Evolutionary conservation across 1,140 invertebrate species (phyloP).

Genomic region (Globodera rostochiensis): DNA sequence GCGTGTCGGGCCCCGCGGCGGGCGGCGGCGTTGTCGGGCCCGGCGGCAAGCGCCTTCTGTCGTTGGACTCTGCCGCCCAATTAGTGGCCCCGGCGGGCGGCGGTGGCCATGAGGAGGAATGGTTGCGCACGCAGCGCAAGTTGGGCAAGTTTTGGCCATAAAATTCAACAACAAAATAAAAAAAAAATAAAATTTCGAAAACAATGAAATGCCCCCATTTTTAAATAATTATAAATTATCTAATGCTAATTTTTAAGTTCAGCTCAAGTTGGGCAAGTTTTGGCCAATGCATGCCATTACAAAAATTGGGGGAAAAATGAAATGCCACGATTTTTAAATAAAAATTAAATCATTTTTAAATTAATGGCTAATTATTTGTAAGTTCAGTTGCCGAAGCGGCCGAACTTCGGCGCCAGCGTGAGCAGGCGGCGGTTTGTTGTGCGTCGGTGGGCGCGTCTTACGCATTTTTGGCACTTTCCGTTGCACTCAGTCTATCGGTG

Average conservation of each 20-base stretch:
- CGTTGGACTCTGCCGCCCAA: conserved; percentile 11
- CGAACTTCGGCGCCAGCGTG: conserved; percentile 12
- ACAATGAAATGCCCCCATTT: too few relatives aligned
- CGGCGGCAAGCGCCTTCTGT: conserved; percentile 15
- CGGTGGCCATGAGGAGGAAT: neutral
- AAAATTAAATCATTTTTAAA: too few relatives aligned
- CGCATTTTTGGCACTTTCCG: conserved; percentile 20
- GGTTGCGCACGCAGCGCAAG: conserved; percentile 6
- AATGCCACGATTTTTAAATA: too few relatives aligned
- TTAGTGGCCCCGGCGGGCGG: neutral
- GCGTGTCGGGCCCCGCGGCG: neutral
- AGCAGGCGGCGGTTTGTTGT: conserved; percentile 6
- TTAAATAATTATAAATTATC: too few relatives aligned
- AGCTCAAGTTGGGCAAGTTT: too few relatives aligned
- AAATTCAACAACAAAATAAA: neutral
- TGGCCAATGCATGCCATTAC: too few relatives aligned
- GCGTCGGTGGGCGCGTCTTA: conserved; percentile 15
- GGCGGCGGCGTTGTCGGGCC: neutral
- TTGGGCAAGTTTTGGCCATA: conserved; percentile 16
- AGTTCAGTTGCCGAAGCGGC: conserved; percentile 14
- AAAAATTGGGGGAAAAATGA: too few relatives aligned
- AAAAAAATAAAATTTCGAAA: too few relatives aligned
- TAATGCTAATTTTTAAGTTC: too few relatives aligned
- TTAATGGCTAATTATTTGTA: too few relatives aligned
- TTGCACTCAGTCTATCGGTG: conserved; percentile 25